Percentiles rank a stretch among this genome's conserved stretches.
These are phyloP conservation scores for Linnaemya vulpina DNA, from an alignment of 2,888 invertebrate species.

Conservation along the genomic window DNA sequence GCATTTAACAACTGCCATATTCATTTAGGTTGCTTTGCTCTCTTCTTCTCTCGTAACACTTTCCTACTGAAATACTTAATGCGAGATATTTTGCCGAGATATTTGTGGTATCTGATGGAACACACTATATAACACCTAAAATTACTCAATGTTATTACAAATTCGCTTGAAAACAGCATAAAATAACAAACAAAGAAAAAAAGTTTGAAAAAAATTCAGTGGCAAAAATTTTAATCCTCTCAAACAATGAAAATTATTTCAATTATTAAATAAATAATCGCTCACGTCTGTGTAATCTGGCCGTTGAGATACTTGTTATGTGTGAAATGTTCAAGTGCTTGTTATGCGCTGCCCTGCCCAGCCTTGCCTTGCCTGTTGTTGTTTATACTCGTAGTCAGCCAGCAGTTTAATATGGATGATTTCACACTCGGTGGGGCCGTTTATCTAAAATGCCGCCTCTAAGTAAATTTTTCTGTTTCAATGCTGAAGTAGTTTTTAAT, in stretches of 20 bases:
- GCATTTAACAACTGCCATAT: no score
- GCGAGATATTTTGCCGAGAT: background rate
- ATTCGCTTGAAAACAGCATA: background rate
- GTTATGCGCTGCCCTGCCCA: background rate
- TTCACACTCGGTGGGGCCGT: slow-evolving; percentile 70
- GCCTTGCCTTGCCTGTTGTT: background rate
- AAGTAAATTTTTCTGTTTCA: slow-evolving; percentile 27
- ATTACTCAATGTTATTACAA: background rate
- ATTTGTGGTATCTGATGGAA: background rate
- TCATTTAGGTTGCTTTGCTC: no score
- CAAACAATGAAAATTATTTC: background rate
- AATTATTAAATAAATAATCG: background rate
- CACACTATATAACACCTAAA: background rate
- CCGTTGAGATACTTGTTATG: background rate
- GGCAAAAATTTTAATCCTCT: background rate
- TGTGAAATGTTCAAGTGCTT: slow-evolving; percentile 56
- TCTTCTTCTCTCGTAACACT: background rate
- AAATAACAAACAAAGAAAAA: background rate
- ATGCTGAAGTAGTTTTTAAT: slow-evolving; percentile 61
- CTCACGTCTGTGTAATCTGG: background rate
- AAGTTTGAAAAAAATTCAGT: slow-evolving; percentile 6
- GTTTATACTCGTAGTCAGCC: slow-evolving; percentile 1
- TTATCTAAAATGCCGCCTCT: slow-evolving; percentile 61
- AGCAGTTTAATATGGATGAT: slow-evolving; percentile 59
- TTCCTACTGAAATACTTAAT: background rate